A percentile compares a stretch with the other conserved stretches of the same genome.
Evolutionary conservation across 37 sponge, comb jelly and placozoan species (phyloP).

Genomic region (Oscarella lobularis): DNA sequence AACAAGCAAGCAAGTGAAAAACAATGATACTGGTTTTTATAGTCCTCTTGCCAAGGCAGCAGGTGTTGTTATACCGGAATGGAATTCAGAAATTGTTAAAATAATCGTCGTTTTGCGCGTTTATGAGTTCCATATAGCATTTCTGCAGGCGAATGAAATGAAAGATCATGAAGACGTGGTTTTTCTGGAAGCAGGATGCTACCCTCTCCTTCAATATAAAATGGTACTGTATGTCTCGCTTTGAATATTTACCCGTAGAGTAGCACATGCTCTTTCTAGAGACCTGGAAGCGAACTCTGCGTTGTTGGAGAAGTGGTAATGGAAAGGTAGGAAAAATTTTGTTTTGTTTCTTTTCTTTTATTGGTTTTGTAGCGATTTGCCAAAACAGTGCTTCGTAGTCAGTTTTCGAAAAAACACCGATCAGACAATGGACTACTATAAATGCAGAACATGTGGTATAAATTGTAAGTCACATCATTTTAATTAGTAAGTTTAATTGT

Average conservation of each 20-base stretch:
- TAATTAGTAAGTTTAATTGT: too few relatives aligned
- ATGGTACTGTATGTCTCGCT: neutral
- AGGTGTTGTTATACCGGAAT: neutral
- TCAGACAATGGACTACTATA: conserved; percentile 43
- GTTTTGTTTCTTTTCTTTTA: neutral
- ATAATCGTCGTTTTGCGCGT: neutral
- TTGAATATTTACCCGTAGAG: neutral
- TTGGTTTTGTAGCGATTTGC: conserved; percentile 22
- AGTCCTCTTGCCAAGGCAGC: neutral
- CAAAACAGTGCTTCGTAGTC: conserved; percentile 44
- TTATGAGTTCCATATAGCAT: neutral
- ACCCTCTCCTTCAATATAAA: neutral
- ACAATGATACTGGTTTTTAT: neutral
- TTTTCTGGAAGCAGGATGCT: neutral
- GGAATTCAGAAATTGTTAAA: neutral
- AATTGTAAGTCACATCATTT: conserved; percentile 54
- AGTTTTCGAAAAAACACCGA: conserved; percentile 18
- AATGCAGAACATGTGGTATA: conserved; percentile 23
- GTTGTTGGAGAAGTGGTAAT: neutral
- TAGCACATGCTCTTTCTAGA: neutral
- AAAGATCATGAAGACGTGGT: neutral
- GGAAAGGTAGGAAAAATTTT: neutral
- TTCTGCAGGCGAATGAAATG: neutral
- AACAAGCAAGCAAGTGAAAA: too few relatives aligned
- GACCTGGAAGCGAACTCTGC: neutral